These are phyloP conservation scores for Craniophora ligustri DNA, from an alignment of 2,888 invertebrate species.

Conservation along the genomic window DNA sequence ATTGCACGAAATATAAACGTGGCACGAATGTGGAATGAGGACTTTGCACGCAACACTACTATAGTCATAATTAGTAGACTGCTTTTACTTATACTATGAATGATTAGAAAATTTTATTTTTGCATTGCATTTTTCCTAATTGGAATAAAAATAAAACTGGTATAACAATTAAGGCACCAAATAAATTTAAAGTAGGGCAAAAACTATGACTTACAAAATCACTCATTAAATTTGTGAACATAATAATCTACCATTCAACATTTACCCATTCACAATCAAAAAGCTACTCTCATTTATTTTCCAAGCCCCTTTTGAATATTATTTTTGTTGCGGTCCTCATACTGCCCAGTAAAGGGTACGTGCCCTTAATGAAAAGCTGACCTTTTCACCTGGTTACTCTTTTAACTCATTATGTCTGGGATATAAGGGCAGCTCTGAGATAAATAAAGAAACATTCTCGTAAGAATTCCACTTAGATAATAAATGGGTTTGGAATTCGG, in stretches of 20 bases:
- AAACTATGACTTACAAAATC: too few species aligned
- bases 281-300: neutral
- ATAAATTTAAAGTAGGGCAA: too few species aligned
- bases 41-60: conserved; percentile 11
- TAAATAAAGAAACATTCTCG: conserved; percentile 30
- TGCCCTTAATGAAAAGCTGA: conserved; percentile 31
- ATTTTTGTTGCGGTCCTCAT: conserved; percentile 10
- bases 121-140: too few species aligned
- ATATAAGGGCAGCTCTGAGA: conserved; percentile 8
- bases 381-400: conserved; percentile 45
- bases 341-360: conserved; percentile 8
- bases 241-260: neutral
- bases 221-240: too few species aligned
- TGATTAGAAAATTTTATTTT: too few species aligned
- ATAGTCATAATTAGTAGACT: conserved; percentile 14
- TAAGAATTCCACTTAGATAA: conserved; percentile 13
- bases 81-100: conserved; percentile 7
- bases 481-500: conserved; percentile 29
- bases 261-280: neutral
- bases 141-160: too few species aligned
- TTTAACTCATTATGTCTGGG: conserved; percentile 30
- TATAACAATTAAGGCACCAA: neutral
- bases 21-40: conserved; percentile 12
- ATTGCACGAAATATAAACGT: conserved; percentile 35
- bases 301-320: conserved; percentile 6